Base-by-base conservation (phyloP, 1,140 invertebrate species). In the Helicoverpa armigera region DNA sequence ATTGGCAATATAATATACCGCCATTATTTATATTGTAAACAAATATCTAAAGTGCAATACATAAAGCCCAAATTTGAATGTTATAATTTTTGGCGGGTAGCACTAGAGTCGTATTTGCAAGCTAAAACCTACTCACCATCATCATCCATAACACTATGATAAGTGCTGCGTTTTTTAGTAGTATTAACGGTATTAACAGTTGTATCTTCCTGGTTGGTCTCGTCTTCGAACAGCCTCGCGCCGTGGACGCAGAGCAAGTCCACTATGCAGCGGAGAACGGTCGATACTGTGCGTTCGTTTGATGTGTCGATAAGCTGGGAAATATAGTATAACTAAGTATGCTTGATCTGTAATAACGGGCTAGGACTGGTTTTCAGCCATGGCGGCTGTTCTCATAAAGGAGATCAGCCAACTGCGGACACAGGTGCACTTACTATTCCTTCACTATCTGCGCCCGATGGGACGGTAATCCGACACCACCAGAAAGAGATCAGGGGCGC, bases 161-260 rank as follows among this genome's bases (percentile, higher is more conserved):
- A 82, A 3, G 86, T 89, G 51, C 82, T 87, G 0, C 84, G 69
- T 80, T 89, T 93, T 29, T 87, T 90, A 5, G 48, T 81, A 4
- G 80, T 74, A 43, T 82, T 80, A 2, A 67, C 70, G 14, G 88
- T 90, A 43, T 82, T 80, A 4, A 67, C 70, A 18, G 88, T 89
- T 5, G 85, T 86, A n/a, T 86, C 82, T 13, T 85, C 73, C 78
- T 75, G 74, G 4, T 63, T n/a, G 60, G 43, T 14, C 0, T 90
- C 89, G 4, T 95, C 92, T 48, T 95, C 94, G 78, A 95, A 95
- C 9, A 94, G 89, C 13, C 87, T 83, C 3, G 91, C 93, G 0
- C 95, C 94, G 87, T 95, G 94, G 1, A 94, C 90, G 65, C 92
- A 95, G 16, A 95, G 75, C 31, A 95, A 31, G 58, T 95, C 95